Evolutionary conservation across 2,888 invertebrate genomes (phyloP).

Genomic region (Ashinkailepas kermadecensis): DNA sequence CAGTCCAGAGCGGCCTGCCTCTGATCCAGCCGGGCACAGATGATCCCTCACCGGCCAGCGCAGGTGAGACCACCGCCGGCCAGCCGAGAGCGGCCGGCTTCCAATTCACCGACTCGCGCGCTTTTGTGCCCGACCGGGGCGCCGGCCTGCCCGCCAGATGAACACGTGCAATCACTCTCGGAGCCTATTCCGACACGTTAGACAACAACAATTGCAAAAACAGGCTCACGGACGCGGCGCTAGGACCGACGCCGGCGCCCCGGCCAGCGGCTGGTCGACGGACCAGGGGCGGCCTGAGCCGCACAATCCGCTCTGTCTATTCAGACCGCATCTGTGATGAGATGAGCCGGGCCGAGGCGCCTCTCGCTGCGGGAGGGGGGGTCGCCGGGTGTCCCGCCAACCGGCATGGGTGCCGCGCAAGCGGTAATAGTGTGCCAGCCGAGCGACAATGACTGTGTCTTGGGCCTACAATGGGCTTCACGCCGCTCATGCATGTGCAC

Average conservation of each 20-base stretch:
- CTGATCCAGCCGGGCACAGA: too few relatives aligned
- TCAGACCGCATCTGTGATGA: neutral
- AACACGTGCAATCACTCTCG: slow-evolving; percentile 18
- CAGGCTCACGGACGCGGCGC: neutral
- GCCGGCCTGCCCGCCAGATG: neutral
- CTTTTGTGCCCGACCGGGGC: neutral
- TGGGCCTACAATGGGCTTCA: too few relatives aligned
- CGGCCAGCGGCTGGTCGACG: neutral
- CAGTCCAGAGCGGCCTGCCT: too few relatives aligned
- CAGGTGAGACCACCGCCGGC: too few relatives aligned
- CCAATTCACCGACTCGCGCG: neutral
- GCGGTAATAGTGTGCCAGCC: too few relatives aligned
- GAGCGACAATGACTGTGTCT: too few relatives aligned
- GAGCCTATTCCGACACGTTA: slow-evolving; percentile 16
- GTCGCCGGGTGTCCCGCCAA: neutral
- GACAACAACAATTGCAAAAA: slow-evolving; percentile 12
- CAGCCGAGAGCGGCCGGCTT: too few relatives aligned
- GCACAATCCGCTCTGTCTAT: neutral
- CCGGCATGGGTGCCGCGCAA: too few relatives aligned
- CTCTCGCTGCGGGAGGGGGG: neutral
- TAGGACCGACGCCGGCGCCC: neutral
- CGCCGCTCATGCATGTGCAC: too few relatives aligned
- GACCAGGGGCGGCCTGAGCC: neutral
- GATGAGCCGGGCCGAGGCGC: neutral
- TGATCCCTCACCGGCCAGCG: too few relatives aligned